Evolutionary conservation across 2,797 vertebrate genomes (phyloP), one percentile per base, ranked within the genome.

Genomic region (Echiichthys vipera): DNA sequence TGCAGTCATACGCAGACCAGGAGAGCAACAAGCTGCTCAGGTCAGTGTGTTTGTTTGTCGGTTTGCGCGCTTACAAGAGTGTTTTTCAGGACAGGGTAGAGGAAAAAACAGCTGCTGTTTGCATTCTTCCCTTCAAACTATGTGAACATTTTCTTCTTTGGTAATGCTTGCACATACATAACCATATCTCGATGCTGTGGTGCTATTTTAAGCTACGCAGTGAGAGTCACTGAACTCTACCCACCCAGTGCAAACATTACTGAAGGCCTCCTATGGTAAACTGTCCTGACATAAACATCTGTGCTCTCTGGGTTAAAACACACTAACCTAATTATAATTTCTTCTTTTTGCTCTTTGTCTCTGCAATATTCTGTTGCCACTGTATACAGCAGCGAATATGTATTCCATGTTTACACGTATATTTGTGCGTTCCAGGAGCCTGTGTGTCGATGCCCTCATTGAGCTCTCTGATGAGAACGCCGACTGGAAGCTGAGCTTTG

Each of bases 401-500:
- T 64, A 56, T 50, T 56, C 24, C 65, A 39, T 66, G 3, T 78
- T 42, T 70, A 25, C 8, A n/a, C 80, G n/a, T 36, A 7, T 71
- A 29, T 74, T 30, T 80, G 62, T 75, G 18, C 7, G 65, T 83
- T 50, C 78, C 91, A 99, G 98, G 94, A 97, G 97, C 87, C 96
- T 99, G 77, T 99, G 98, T 51, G 94, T 98, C 0, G 98, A 99
- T 65, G 98, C 98, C 55, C 96, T 99, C 80, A 98, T 99, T 20
- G 98, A 99, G 86, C 95, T 99, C 53, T 99, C 98, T 13, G 98
- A 99, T 88, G 96, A 99, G 88, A 98, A 99, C n/a, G 96, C 97
- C 0, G 98, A 99, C 92, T 99, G 98, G 98, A 99, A 99, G 88
- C 95, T 99, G 87, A 99, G 95, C 94, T 99, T 99, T 90, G 96